Evolutionary conservation across 2,888 invertebrate genomes (phyloP), one percentile per base, ranked within the genome.

Genomic region (Macroteleia sp.): DNA sequence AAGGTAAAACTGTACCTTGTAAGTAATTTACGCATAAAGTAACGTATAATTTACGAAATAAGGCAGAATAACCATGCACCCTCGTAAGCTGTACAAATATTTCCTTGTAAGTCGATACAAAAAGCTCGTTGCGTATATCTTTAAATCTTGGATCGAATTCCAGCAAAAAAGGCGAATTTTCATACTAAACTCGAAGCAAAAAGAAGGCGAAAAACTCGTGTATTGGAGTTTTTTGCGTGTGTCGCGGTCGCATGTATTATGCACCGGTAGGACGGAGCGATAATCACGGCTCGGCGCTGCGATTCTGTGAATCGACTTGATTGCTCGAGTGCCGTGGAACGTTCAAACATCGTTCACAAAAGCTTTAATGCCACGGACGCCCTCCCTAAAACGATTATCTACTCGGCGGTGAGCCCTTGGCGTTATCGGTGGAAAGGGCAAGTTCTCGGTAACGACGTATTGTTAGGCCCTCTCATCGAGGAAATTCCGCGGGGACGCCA

Each of bases 381-480:
- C 88, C 84, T 83, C 83, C 88, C 88, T 87, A 88, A 89, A 89
- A 89, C 89, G 89, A 89, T 89, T 89, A 89, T 89, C 89, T 88
- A 89, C 89, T 89, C 86, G 88, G 79, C 86, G 86, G 79, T 82
- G 82, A 83, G 86, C 83, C 84, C 85, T 85, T 83, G 83, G 81
- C 78, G 75, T 77, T 74, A 69, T 71, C 66, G 74, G 70, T 74
- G 83, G 82, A 83, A 84, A 85, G 84, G 85, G 83, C 85, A 82
- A 84, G 84, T 85, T 82, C 82, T 81, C 80, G 86, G 88, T 88
- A 89, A 88, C 88, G 88, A 89, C 85, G 88, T 88, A 89, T 88
- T 89, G 89, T 89, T 86, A 86, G 84, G 85, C 83, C 84, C 81
- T 79, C 84, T 84, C 81, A 75, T 81, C 78, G 82, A 46, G 83